Evolutionary conservation across 2,888 invertebrate species (phyloP), one percentile per base, ranked within the genome.

Genomic region (Pomacea canaliculata): DNA sequence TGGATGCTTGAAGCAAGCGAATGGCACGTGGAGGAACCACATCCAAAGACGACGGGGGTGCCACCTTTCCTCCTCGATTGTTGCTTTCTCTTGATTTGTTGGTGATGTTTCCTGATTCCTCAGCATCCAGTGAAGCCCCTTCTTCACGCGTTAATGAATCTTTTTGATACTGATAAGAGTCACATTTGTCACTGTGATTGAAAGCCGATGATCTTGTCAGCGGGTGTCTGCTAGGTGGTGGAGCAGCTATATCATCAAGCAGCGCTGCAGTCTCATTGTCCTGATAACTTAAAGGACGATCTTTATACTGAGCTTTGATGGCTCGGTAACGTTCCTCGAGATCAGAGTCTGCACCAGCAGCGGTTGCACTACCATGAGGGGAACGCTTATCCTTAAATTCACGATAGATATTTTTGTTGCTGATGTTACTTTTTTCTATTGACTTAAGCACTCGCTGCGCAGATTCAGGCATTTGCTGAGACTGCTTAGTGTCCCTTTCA

Each of bases 331-430:
- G 59, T 49, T 76, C 59, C 62, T 69, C 76, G 23, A 66, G 69
- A 48, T 46, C 37, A 48, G 67, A 65, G 48, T 71, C 71, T 56
- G 71, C n/a, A 0, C 27, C 60, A 23, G 71, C 49, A 16, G 19
- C 18, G 5, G 37, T 27, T 13, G 48, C 60, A 37, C 23, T n/a
- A 27, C 80, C 80, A 66, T 79, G 83, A 13, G 86, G 84, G 13
- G 83, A 83, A 73, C 85, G 86, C 69, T 81, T 85, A 49, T 87
- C 87, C 77, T 88, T 89, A 79, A 88, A 88, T 49, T 84, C 84
- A 13, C 86, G 85, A 79, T 89, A 88, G 49, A 88, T 81, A 66
- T 85, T 84, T 76, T 84, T 84, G 19, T 87, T 86, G 19, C 82
- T 74, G 27, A 83, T 78, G 49, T 82, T 79, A 71, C 85, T 83